These are phyloP conservation scores for Perizoma flavofasciatum DNA, from an alignment of 2,888 invertebrate species.

Conservation along the genomic window DNA sequence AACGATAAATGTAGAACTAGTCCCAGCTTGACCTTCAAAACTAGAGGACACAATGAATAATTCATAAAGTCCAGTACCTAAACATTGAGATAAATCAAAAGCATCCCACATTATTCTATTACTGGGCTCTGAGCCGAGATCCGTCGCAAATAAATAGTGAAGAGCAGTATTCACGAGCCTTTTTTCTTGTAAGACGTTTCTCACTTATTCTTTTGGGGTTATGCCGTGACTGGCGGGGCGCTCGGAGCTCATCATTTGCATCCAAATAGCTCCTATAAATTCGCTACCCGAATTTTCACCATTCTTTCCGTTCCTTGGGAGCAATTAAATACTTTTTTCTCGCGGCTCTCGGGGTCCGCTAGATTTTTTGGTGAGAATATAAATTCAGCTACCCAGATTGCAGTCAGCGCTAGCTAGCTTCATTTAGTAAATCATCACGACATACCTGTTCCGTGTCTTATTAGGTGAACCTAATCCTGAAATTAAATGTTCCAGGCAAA, in stretches of 20 bases:
- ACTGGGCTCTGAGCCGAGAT: constrained; percentile 50
- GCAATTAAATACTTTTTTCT: constrained; percentile 82
- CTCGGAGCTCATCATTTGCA: constrained; percentile 80
- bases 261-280: constrained; percentile 83
- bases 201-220: constrained; percentile 80
- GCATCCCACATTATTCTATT: constrained; percentile 49
- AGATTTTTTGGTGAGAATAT: constrained; percentile 70
- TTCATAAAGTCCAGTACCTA: constrained; percentile 27
- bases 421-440: constrained; percentile 69
- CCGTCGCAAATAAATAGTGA: constrained; percentile 70
- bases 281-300: constrained; percentile 81
- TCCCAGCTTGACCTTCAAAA: constrained; percentile 28
- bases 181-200: constrained; percentile 75
- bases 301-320: constrained; percentile 77
- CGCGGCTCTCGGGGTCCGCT: constrained; percentile 55
- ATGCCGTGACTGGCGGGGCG: constrained; percentile 68
- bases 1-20: constrained; percentile 14
- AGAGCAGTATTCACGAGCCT: constrained; percentile 63
- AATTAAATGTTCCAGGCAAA: too few species aligned
- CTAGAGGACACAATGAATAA: constrained; percentile 32
- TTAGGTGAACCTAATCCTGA: too few species aligned
- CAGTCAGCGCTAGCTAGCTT: constrained; percentile 62
- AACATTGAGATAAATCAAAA: constrained; percentile 42
- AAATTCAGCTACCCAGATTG: constrained; percentile 73
- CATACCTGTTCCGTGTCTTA: constrained; percentile 42